Conservation (phyloP, 2,888 invertebrate genomes). For the Hydroisotoma schaefferi region DNA sequence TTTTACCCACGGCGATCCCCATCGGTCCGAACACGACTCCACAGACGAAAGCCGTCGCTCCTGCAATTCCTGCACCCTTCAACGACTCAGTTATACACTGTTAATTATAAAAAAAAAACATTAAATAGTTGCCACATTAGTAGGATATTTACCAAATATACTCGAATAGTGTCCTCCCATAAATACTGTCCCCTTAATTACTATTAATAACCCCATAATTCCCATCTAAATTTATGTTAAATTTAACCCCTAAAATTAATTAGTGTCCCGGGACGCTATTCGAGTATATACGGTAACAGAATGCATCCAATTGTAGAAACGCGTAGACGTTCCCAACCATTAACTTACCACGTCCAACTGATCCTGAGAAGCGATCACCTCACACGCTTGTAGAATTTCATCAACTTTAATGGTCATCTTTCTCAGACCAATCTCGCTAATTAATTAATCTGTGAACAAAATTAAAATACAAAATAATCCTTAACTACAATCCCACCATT, state of each 20-base stretch:
- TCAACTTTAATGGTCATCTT: conserved; percentile 34
- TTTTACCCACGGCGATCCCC: conserved; percentile 39
- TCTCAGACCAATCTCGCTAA: background rate
- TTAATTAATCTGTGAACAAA: background rate
- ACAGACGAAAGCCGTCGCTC: conserved; percentile 29
- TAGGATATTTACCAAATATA: no score
- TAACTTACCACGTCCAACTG: conserved; percentile 36
- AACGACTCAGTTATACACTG: conserved; percentile 39
- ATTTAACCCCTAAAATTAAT: no score
- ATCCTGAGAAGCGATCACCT: conserved; percentile 35
- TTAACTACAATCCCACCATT: background rate
- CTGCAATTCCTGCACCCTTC: conserved; percentile 39
- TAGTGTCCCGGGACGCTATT: no score
- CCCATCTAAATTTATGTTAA: no score
- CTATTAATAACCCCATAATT: no score
- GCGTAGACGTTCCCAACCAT: no score
- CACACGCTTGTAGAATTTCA: conserved; percentile 38
- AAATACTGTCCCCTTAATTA: no score
- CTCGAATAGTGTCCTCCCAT: no score
- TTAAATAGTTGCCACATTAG: no score
- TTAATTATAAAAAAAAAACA: no score
- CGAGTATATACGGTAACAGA: no score
- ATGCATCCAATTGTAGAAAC: no score
- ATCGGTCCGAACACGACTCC: conserved; percentile 39
- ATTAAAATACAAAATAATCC: background rate